Evolutionary conservation across 1,140 invertebrate genomes (phyloP).

Genomic region (Coptotermes formosanus): DNA sequence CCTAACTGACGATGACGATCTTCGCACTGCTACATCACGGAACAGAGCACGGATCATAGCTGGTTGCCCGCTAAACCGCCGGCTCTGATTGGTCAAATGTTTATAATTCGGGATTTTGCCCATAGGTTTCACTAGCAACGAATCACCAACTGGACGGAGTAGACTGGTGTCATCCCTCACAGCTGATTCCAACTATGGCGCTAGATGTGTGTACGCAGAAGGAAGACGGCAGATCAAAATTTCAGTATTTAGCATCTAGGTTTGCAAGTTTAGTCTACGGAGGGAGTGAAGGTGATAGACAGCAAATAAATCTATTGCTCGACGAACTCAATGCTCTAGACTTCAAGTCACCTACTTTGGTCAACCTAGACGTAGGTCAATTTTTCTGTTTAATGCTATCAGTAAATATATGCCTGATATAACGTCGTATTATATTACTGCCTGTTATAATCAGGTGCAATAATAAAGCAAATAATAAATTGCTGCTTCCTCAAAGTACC

Average conservation of each 20-base stretch:
- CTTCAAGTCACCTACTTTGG: conserved; percentile 43
- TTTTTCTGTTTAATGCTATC: not conserved
- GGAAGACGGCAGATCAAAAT: conserved; percentile 34
- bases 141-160: not conserved
- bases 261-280: conserved; percentile 45
- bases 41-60: no score
- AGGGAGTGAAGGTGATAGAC: conserved; percentile 43
- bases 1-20: not conserved
- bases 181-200: not conserved
- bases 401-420: not conserved
- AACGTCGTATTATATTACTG: not conserved
- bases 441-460: not conserved
- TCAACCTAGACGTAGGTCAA: conserved; percentile 46
- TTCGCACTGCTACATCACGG: not conserved
- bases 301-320: conserved; percentile 45
- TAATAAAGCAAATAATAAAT: not conserved
- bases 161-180: not conserved
- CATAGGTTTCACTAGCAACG: not conserved
- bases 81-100: not conserved
- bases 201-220: no score
- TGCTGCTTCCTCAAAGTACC: not conserved
- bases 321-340: conserved; percentile 49
- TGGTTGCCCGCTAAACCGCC: not conserved
- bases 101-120: not conserved
- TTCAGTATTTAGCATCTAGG: conserved; percentile 44